These are phyloP conservation scores for Platycnemis pennipes DNA, from an alignment of 2,888 invertebrate species.

Conservation along the genomic window DNA sequence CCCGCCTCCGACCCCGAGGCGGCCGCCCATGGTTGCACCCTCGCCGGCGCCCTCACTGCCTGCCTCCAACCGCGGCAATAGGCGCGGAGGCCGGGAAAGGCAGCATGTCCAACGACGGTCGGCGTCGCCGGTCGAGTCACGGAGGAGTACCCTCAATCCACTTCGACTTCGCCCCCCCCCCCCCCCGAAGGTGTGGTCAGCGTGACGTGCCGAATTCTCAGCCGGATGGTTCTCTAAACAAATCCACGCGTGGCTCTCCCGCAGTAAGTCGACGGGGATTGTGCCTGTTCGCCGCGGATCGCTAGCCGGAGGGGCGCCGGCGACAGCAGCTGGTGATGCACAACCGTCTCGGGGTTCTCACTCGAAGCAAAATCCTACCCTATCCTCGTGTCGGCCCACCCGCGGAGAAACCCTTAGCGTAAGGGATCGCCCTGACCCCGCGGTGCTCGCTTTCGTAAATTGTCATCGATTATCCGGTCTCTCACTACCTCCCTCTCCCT, in stretches of 20 bases:
- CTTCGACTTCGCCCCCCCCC: too few species aligned
- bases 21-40: conserved; percentile 38
- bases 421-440: not conserved
- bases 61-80: not conserved
- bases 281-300: not conserved
- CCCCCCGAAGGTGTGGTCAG: not conserved
- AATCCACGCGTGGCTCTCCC: too few species aligned
- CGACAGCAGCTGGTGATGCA: too few species aligned
- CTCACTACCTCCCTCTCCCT: not conserved
- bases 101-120: not conserved
- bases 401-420: not conserved
- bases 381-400: not conserved
- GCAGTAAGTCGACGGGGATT: not conserved
- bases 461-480: conserved; percentile 29
- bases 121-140: not conserved
- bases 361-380: not conserved
- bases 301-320: too few species aligned
- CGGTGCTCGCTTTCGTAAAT: conserved; percentile 18
- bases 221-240: not conserved
- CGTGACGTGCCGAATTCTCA: not conserved
- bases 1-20: conserved; percentile 45
- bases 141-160: too few species aligned
- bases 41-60: not conserved
- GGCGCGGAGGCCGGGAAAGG: not conserved
- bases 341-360: too few species aligned